Evolutionary conservation across 2,113 vertebrate genomes (phyloP), one percentile per base, ranked within the genome.

Genomic region (Corynorhinus townsendii): DNA sequence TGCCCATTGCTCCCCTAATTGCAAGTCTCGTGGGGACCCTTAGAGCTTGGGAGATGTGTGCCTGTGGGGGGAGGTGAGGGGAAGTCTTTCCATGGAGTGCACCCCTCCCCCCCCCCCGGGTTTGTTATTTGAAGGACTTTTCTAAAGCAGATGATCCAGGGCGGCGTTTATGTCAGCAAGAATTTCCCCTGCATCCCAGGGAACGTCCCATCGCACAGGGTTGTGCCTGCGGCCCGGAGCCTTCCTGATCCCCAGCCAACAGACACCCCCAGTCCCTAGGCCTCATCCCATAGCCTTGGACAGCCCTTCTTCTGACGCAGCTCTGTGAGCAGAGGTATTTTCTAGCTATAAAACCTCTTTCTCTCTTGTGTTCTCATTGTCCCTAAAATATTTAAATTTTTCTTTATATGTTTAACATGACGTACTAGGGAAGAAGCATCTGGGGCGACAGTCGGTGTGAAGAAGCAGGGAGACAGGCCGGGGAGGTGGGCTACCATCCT

Each of bases 51-150:
- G 64, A 33, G 64, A 16, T 7, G 30, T 15, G 30, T n/a, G 64
- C 30, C 14, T 66, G 30, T 66, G 64, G 64, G 64, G 64, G 6
- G 8, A 2, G 28, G 64, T 7, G 30, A 33, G 30, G 64, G 15
- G 64, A 33, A 20, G 26, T 49, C 64, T 84, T 88, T 77, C 14
- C 8, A 2, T 28, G 24, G 64, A 77, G 38, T 49, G 47, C 14
- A 20, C 68, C 24, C 24, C 30, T 47, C 20, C 33, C 45, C 3
- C 14, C 5, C 2, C 12, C 12, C n/a, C 2, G 0, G 35, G 35
- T 62, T 64, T 92, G 43, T 38, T 71, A 28, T 89, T 40, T 47
- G 79, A 91, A 45, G 73, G 47, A 35, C n/a, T 89, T 85, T 77
- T 45, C 64, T 56, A 38, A 54, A 28, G 88, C 24, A 3, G 30